Base-by-base conservation (phyloP, 2,113 vertebrate genomes). In the Tetrax tetrax region DNA sequence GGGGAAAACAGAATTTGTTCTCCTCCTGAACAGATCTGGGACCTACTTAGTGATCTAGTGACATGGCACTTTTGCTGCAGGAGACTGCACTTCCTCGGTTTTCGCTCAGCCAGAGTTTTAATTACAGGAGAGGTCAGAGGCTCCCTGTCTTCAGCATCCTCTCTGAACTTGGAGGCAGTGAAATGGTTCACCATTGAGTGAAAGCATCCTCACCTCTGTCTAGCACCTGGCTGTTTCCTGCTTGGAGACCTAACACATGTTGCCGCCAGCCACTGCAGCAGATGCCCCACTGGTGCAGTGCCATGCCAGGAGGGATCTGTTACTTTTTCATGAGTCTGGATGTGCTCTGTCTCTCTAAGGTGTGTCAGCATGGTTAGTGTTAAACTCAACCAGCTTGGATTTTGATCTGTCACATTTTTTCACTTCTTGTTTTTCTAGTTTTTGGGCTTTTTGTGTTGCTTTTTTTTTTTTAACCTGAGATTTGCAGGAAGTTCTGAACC, bases 281-380 rank as follows among this genome's bases (percentile, higher is more conserved):
- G 4, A 14, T 50, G n/a, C 11, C 8, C 20, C 13, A 3, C 38
- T 0, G 0, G 4, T 65, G 56, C 50, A 20, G 47, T 10, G 29
- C 48, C 23, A 2, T 31, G 38, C 57, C 2, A 4, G 53, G 54
- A 50, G 20, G 45, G 47, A 28, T 12, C 10, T 28, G 15, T 28
- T 70, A 23, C 12, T 51, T 18, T 2, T 29, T 38, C 2, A 1
- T n/a, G 53, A 37, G 14, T 24, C 48, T 60, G 29, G 43, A 29
- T 35, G 33, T 53, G 18, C 53, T 74, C 38, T 51, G 25, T 60
- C 65, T 74, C 37, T 54, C 33, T 23, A 7, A 25, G 24, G 14
- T 43, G 11, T 71, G 14, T 45, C 70, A 53, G 12, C 8, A 0
- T 68, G 47, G 41, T 24, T 22, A 47, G 12, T 25, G n/a, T 72